These are phyloP conservation scores for Patiria pectinifera DNA, from an alignment of 53 echinoderm and acorn worm genomes.

Conservation along the genomic window DNA sequence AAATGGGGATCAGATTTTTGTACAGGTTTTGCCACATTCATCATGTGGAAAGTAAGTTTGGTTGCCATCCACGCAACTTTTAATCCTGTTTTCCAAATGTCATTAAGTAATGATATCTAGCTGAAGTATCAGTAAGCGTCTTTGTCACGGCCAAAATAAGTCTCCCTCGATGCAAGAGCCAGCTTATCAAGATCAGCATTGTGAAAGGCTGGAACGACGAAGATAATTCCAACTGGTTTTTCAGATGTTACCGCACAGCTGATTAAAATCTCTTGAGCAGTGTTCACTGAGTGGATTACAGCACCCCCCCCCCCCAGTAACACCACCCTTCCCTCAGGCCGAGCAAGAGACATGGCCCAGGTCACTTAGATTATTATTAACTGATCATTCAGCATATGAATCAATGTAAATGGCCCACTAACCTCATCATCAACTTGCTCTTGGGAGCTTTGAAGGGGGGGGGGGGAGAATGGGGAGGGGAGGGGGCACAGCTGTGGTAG, in stretches of 20 bases:
- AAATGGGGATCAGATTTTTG: neutral
- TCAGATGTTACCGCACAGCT: constrained; percentile 33
- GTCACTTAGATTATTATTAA: neutral
- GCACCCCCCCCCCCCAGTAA: neutral
- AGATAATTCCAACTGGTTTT: neutral
- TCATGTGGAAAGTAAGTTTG: no score
- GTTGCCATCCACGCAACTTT: neutral
- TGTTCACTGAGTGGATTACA: constrained; percentile 25
- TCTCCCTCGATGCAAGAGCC: neutral
- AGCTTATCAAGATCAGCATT: neutral
- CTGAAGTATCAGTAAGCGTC: neutral
- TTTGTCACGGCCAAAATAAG: neutral
- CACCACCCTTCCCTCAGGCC: neutral
- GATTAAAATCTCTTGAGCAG: neutral
- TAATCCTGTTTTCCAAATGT: neutral
- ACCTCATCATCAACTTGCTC: constrained; percentile 2
- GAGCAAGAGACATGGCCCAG: neutral
- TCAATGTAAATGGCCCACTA: constrained; percentile 35
- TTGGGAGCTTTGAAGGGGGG: neutral
- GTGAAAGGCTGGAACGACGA: neutral
- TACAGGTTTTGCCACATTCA: neutral
- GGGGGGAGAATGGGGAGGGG: no score
- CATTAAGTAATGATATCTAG: neutral
- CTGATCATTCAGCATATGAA: constrained; percentile 34
- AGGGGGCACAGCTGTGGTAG: neutral